Evolutionary conservation across 2,888 invertebrate species (phyloP).

Genomic region (Tenthredo livida): DNA sequence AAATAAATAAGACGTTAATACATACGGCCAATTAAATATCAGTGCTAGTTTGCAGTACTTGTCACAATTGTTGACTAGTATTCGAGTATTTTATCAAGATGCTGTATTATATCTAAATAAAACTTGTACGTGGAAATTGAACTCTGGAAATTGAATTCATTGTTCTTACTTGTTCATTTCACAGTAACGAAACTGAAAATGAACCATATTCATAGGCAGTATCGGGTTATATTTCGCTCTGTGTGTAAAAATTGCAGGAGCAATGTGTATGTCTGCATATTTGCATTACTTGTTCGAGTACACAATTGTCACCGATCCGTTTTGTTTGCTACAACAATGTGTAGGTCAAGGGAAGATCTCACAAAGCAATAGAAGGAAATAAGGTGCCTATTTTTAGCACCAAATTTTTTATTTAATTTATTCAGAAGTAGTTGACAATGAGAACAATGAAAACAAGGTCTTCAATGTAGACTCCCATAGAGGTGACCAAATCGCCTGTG

Average conservation of each 20-base stretch:
- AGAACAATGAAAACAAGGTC: too few species aligned
- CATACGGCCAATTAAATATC: background rate
- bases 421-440: too few species aligned
- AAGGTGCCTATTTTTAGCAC: background rate
- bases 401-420: too few species aligned
- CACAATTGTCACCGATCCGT: background rate
- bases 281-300: background rate
- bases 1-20: conserved; percentile 10
- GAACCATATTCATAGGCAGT: background rate
- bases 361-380: background rate
- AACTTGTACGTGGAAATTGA: background rate
- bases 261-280: background rate
- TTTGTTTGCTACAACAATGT: conserved; percentile 33
- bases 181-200: background rate
- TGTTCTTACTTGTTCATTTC: conserved; percentile 6
- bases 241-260: background rate
- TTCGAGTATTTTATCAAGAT: background rate
- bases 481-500: too few species aligned
- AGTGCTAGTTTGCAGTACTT: background rate
- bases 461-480: too few species aligned
- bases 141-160: too few species aligned
- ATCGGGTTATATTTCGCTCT: background rate
- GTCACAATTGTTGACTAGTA: background rate
- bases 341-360: conserved; percentile 17
- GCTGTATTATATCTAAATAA: background rate